Evolutionary conservation across 2,113 vertebrate species (phyloP).

Genomic region (Megaceryle torquata): DNA sequence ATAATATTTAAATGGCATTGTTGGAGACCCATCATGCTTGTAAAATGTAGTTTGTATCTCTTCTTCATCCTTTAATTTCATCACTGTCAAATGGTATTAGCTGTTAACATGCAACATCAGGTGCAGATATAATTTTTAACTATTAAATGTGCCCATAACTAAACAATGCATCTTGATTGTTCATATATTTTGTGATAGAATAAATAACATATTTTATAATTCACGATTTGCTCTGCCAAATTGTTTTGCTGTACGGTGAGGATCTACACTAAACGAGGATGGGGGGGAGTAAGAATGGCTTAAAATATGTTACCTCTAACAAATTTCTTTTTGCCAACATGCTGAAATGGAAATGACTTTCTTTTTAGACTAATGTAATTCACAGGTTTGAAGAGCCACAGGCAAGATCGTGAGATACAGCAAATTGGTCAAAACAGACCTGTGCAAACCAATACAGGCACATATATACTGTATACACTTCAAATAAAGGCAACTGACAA

Average conservation of each 20-base stretch:
- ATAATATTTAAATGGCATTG: constrained; percentile 95
- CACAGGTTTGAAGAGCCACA: constrained; percentile 51
- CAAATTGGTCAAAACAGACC: constrained; percentile 68
- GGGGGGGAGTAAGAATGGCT: not conserved
- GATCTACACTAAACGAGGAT: not conserved
- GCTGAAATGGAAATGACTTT: constrained; percentile 64
- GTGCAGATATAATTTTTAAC: constrained; percentile 82
- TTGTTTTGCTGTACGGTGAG: constrained; percentile 35
- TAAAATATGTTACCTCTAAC: constrained; percentile 47
- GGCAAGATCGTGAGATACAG: constrained; percentile 48
- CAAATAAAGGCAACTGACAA: constrained; percentile 48
- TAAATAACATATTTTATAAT: constrained; percentile 65
- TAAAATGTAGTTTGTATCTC: constrained; percentile 88
- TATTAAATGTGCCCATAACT: constrained; percentile 77
- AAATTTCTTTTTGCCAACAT: constrained; percentile 38
- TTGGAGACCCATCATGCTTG: constrained; percentile 93
- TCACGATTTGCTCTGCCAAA: constrained; percentile 39
- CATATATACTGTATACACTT: not conserved
- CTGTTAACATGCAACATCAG: constrained; percentile 82
- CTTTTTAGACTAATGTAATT: constrained; percentile 66
- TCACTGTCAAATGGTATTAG: constrained; percentile 82
- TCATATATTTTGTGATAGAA: constrained; percentile 56
- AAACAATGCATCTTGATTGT: constrained; percentile 78
- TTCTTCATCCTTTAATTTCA: constrained; percentile 84
- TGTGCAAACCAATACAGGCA: constrained; percentile 33